Evolutionary conservation across 2,113 vertebrate genomes (phyloP).

Genomic region (Siphamia tubifer): DNA sequence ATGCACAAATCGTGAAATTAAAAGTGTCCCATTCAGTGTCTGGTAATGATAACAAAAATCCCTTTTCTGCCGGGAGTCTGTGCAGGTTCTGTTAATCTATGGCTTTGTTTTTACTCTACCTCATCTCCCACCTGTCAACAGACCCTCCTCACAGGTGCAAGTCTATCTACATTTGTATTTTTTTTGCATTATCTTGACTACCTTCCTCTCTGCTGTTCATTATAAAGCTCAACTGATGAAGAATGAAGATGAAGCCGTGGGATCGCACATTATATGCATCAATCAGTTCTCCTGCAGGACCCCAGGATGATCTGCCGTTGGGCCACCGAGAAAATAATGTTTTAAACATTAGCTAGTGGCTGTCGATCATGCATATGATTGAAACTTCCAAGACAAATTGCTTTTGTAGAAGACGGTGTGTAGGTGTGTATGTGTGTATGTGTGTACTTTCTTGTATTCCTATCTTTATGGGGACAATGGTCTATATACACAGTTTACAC

Average conservation of each 20-base stretch:
- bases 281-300: conserved; percentile 6
- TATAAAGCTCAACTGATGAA: conserved; percentile 5
- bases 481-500: too few species aligned
- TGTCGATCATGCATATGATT: conserved; percentile 28
- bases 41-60: not conserved
- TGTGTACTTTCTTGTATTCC: not conserved
- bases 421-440: not conserved
- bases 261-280: conserved; percentile 1
- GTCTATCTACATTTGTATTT: not conserved
- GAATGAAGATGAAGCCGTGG: not conserved
- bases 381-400: not conserved
- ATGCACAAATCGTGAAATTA: conserved; percentile 1
- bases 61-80: not conserved
- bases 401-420: not conserved
- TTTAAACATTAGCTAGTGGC: conserved; percentile 27
- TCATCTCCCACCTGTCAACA: not conserved
- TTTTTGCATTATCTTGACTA: not conserved
- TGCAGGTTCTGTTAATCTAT: too few species aligned
- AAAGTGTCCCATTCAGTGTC: not conserved
- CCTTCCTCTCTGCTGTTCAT: conserved; percentile 1
- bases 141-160: not conserved
- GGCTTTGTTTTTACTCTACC: not conserved
- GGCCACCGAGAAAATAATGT: conserved; percentile 6
- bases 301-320: not conserved
- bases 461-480: too few species aligned